Conservation (phyloP, 2,797 vertebrate species). For the Phaenicophaeus curvirostris region DNA sequence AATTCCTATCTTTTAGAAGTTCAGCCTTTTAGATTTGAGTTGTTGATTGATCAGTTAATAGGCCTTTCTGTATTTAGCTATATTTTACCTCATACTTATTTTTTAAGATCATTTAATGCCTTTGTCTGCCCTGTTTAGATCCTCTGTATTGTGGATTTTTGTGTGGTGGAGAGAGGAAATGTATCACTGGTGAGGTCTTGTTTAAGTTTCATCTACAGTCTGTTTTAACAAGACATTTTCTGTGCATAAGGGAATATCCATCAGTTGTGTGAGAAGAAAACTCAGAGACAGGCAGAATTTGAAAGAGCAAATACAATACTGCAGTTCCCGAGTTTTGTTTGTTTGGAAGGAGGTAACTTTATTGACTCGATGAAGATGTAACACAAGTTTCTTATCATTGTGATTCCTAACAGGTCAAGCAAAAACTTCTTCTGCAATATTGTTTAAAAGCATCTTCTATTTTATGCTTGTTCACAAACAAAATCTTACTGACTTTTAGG, state of each 20-base stretch:
- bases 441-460: background rate
- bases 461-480: background rate
- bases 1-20: conserved; percentile 29
- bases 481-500: background rate
- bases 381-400: background rate
- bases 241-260: background rate
- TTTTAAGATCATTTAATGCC: conserved; percentile 2
- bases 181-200: conserved; percentile 33
- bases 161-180: conserved; percentile 19
- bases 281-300: background rate
- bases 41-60: conserved; percentile 38
- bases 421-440: background rate
- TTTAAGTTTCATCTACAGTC: conserved; percentile 29
- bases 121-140: conserved; percentile 29
- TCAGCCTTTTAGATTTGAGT: conserved; percentile 15
- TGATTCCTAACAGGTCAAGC: background rate
- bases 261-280: background rate
- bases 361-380: background rate
- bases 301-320: background rate
- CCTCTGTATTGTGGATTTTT: conserved; percentile 14
- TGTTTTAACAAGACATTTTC: conserved; percentile 28
- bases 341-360: background rate
- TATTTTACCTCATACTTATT: conserved; percentile 17
- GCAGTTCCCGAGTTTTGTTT: background rate
- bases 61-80: conserved; percentile 37